Evolutionary conservation across 1,140 invertebrate species (phyloP), one percentile per base, ranked within the genome.

Genomic region (Pantala flavescens): DNA sequence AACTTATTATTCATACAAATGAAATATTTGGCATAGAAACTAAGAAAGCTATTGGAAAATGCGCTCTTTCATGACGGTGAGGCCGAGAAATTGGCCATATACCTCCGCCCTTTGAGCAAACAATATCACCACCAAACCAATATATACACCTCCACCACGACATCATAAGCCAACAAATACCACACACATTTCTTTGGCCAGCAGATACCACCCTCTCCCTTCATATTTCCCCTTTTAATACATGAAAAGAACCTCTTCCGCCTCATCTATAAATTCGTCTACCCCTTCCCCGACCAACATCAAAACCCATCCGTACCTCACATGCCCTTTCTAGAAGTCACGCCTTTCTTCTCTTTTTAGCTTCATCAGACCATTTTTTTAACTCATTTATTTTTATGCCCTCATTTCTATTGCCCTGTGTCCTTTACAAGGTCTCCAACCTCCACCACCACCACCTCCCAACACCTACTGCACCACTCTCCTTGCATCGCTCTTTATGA

Each of bases 301-400:
- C 14, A 14, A 24, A 14, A 36, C 14, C 28, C 28, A 14, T 23
- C 28, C 14, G 23, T 19, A 24, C 21, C 19, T 63, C 49, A 63
- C 49, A 21, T 24, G 24, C 42, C 43, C 21, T 49, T 42, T 36
- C 42, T 73, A 42, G 12, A 23, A 49, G 24, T 23, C 72, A 73
- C 14, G 19, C 24, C 28, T 19, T 28, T 49, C 42, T 23, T 36
- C 43, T 14, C 19, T 28, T 49, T 43, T 23, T 49, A 14, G 0
- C 11, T 16, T 73, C 72, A n/a, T 23, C 43, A 16, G 21, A 3
- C 21, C 21, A 11, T 43, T 42, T 43, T 11, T 23, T 43, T 43
- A 73, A 14, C 72, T 36, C 72, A 3, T 73, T 21, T 73, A 19
- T 73, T 49, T 49, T 73, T 42, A 43, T 73, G 24, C 71, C 23